Conservation (phyloP, 2,888 invertebrate genomes). For the Oscheius onirici region DNA sequence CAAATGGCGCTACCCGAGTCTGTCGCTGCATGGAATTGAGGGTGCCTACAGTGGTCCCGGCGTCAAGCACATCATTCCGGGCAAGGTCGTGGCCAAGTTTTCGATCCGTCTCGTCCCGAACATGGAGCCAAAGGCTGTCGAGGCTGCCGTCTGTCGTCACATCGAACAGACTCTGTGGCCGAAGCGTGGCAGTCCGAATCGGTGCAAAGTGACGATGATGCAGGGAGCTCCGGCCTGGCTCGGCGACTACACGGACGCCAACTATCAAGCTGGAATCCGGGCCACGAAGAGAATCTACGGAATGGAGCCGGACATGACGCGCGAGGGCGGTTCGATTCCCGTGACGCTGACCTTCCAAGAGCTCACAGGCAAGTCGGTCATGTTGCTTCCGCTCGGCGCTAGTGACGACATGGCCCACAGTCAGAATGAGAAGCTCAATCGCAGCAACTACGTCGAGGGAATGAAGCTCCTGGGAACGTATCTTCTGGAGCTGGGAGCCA, state of each 20-base stretch:
- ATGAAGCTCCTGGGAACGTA: conserved; percentile 66
- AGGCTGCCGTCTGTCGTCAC: conserved; percentile 76
- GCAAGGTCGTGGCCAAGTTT: conserved; percentile 83
- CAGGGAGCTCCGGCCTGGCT: conserved; percentile 90
- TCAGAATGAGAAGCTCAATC: conserved; percentile 95
- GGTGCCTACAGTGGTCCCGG: conserved; percentile 92
- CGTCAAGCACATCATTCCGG: conserved; percentile 80
- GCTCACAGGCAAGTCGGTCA: conserved; percentile 82
- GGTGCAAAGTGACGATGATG: conserved; percentile 78
- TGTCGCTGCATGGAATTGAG: conserved; percentile 95
- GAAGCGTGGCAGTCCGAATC: conserved; percentile 81
- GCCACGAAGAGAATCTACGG: conserved; percentile 80
- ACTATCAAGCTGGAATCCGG: conserved; percentile 85
- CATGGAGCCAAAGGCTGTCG: conserved; percentile 82
- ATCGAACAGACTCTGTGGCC: conserved; percentile 81
- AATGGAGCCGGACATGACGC: conserved; percentile 89
- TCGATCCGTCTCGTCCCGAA: conserved; percentile 95
- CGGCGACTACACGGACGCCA: conserved; percentile 88
- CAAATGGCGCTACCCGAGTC: conserved; percentile 91
- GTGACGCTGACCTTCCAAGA: conserved; percentile 62
- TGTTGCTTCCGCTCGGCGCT: conserved; percentile 92
- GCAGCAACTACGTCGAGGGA: conserved; percentile 72
- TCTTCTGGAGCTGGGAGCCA: conserved; percentile 63
- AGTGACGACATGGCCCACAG: conserved; percentile 98
- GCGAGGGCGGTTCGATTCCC: conserved; percentile 97